Evolutionary conservation across 2,113 vertebrate genomes (phyloP).

Genomic region (Acinonyx jubatus): DNA sequence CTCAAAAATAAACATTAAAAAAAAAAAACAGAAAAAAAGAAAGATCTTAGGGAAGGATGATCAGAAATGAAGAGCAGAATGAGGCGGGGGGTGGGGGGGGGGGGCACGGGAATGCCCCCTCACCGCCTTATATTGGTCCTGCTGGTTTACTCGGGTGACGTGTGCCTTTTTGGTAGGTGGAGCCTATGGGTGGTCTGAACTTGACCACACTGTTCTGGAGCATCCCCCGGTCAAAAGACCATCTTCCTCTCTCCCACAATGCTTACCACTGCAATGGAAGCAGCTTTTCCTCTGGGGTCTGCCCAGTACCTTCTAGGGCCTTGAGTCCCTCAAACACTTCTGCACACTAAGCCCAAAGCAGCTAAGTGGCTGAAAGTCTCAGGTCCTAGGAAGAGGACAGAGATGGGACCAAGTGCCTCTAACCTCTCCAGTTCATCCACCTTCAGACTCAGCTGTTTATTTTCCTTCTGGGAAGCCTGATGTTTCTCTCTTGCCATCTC

Average conservation of each 20-base stretch:
- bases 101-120: not conserved
- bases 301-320: conserved; percentile 74
- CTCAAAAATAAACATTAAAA: no score
- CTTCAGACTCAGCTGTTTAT: conserved; percentile 91
- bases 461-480: conserved; percentile 91
- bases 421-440: conserved; percentile 93
- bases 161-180: not conserved
- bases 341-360: conserved; percentile 68
- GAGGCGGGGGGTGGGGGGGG: no score
- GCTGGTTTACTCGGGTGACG: not conserved
- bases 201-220: not conserved
- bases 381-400: conserved; percentile 76
- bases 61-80: not conserved
- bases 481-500: conserved; percentile 92
- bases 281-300: conserved; percentile 71
- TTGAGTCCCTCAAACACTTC: conserved; percentile 73
- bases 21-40: no score
- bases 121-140: not conserved
- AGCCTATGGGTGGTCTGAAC: not conserved
- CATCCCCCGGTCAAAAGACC: not conserved
- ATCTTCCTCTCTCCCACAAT: not conserved
- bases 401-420: conserved; percentile 76
- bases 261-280: conserved; percentile 61
- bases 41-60: not conserved
- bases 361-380: conserved; percentile 74